Evolutionary conservation across 1,140 invertebrate species (phyloP).

Genomic region (Nebria ingens): DNA sequence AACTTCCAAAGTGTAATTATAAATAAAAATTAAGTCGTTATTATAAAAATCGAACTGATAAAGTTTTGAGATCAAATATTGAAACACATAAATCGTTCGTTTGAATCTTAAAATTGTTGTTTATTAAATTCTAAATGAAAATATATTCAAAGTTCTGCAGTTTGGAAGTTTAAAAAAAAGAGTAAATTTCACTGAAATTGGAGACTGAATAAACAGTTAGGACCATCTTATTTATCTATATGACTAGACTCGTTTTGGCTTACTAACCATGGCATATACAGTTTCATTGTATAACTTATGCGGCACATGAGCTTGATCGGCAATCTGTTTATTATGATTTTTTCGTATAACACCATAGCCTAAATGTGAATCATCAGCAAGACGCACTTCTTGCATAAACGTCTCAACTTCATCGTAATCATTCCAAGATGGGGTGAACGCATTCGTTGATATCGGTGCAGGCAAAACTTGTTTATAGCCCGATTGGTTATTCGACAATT

Average conservation of each 20-base stretch:
- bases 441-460: conserved; percentile 32
- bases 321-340: conserved; percentile 30
- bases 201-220: conserved; percentile 3
- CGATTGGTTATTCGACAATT: conserved; percentile 51
- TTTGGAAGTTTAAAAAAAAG: too few species aligned
- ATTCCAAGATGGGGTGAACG: conserved; percentile 39
- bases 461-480: conserved; percentile 55
- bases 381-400: conserved; percentile 49
- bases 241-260: conserved; percentile 62
- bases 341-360: conserved; percentile 68
- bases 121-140: too few species aligned
- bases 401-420: conserved; percentile 57
- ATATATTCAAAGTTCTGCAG: too few species aligned
- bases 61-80: too few species aligned
- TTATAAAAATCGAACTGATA: too few species aligned
- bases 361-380: conserved; percentile 66
- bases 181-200: too few species aligned
- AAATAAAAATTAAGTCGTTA: too few species aligned
- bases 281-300: conserved; percentile 62
- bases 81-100: too few species aligned
- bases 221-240: not conserved
- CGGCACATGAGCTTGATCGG: conserved; percentile 37
- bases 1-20: too few species aligned
- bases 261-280: conserved; percentile 69
- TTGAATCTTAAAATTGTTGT: too few species aligned